These are phyloP conservation scores for Sarcophaga carnaria DNA, from an alignment of 2,888 invertebrate genomes.

Conservation along the genomic window DNA sequence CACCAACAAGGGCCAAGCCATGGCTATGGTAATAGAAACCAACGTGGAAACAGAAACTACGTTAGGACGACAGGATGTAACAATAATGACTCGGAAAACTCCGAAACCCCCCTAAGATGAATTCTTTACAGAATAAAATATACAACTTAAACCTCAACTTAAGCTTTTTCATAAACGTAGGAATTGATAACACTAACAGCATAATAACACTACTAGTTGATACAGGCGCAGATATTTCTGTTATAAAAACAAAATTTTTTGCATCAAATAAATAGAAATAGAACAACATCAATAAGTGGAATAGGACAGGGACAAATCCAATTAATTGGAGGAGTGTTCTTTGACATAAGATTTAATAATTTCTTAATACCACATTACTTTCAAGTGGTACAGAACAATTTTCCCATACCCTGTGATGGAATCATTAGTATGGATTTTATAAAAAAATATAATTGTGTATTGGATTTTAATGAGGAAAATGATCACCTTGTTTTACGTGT, in stretches of 20 bases:
- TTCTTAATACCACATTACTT: background rate
- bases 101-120: background rate
- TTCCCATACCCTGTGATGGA: background rate
- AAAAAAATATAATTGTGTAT: too few relatives aligned
- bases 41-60: too few relatives aligned
- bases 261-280: background rate
- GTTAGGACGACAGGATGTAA: too few relatives aligned
- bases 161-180: background rate
- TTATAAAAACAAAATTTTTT: background rate
- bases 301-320: background rate
- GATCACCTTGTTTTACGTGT: too few relatives aligned
- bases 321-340: background rate
- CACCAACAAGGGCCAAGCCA: too few relatives aligned
- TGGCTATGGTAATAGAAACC: too few relatives aligned
- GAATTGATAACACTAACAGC: background rate
- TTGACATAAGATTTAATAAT: background rate
- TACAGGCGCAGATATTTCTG: too few relatives aligned
- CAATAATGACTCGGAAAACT: too few relatives aligned
- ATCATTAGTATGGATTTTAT: too few relatives aligned
- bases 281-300: background rate
- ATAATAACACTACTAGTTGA: background rate
- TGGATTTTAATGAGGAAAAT: too few relatives aligned
- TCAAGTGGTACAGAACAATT: too few relatives aligned
- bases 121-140: background rate
- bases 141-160: background rate